A percentile compares a stretch with the other conserved stretches of the same genome.
phyloP scores from a whole-genome alignment of 2,888 invertebrate genomes.

The Parnassius smintheus region DNA sequence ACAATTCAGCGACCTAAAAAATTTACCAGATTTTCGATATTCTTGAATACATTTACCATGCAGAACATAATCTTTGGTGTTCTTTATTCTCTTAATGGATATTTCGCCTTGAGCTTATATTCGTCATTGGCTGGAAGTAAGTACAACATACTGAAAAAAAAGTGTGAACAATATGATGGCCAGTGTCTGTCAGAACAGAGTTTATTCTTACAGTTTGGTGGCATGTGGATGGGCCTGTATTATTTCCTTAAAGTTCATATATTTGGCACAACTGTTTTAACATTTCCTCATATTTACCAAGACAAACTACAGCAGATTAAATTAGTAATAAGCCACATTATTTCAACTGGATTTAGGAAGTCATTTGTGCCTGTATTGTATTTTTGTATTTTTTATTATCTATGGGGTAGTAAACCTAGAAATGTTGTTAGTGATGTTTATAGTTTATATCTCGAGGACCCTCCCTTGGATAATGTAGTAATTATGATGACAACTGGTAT shows the following conservation, averaged over 20 bases:
- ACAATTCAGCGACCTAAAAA: slow-evolving; percentile 82
- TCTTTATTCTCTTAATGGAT: slow-evolving; percentile 84
- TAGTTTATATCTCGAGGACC: slow-evolving; percentile 75
- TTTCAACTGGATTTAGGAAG: slow-evolving; percentile 81
- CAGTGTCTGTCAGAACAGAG: slow-evolving; percentile 85
- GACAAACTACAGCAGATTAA: slow-evolving; percentile 85
- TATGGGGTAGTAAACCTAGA: slow-evolving; percentile 81
- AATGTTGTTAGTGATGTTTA: slow-evolving; percentile 76
- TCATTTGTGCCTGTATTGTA: slow-evolving; percentile 83
- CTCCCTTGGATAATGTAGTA: slow-evolving; percentile 71
- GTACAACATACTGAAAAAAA: slow-evolving; percentile 75
- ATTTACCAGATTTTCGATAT: slow-evolving; percentile 84
- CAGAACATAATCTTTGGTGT: slow-evolving; percentile 80
- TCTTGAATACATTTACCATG: slow-evolving; percentile 82
- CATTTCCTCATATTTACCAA: slow-evolving; percentile 87
- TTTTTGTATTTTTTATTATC: slow-evolving; percentile 82
- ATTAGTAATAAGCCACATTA: slow-evolving; percentile 75
- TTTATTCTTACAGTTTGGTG: slow-evolving; percentile 84
- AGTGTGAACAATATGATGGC: slow-evolving; percentile 67
- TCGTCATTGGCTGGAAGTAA: slow-evolving; percentile 83
- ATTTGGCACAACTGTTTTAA: slow-evolving; percentile 76
- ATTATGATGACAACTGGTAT: slow-evolving; percentile 73
- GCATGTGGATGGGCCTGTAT: slow-evolving; percentile 84
- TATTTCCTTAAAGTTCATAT: slow-evolving; percentile 81
- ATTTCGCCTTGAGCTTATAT: slow-evolving; percentile 85